Conservation (phyloP, 2,888 invertebrate species). For the Drosophila nr. medialis region DNA sequence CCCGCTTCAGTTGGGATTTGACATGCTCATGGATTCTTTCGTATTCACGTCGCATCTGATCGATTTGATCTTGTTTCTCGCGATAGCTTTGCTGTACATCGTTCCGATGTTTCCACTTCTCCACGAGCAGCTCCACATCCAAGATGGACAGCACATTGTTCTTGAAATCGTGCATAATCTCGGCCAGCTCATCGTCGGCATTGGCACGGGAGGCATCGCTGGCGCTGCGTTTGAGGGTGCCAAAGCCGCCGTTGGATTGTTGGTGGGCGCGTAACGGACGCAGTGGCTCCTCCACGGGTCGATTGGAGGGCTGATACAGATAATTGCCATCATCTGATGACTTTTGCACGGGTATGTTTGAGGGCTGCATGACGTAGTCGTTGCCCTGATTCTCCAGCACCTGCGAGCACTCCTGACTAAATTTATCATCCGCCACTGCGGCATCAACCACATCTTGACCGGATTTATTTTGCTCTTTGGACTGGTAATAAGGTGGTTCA, state of each 20-base stretch:
- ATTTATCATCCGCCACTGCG: constrained; percentile 77
- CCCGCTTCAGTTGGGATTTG: constrained; percentile 90
- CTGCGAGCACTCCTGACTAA: constrained; percentile 84
- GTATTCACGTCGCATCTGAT: constrained; percentile 92
- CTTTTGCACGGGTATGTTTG: constrained; percentile 87
- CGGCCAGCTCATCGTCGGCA: constrained; percentile 90
- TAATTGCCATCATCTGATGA: constrained; percentile 84
- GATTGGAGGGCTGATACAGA: constrained; percentile 84
- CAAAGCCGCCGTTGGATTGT: constrained; percentile 60
- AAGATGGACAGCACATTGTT: constrained; percentile 94
- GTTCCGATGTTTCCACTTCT: constrained; percentile 94
- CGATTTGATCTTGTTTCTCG: constrained; percentile 93
- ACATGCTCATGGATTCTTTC: constrained; percentile 92
- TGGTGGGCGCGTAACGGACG: constrained; percentile 66
- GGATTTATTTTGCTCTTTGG: constrained; percentile 82
- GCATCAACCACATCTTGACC: constrained; percentile 74
- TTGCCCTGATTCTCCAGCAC: constrained; percentile 83
- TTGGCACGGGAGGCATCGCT: constrained; percentile 84
- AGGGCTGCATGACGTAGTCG: constrained; percentile 88
- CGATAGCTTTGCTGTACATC: constrained; percentile 94
- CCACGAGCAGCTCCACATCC: constrained; percentile 93
- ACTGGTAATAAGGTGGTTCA: constrained; percentile 84
- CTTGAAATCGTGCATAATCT: constrained; percentile 95
- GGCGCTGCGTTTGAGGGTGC: constrained; percentile 83
- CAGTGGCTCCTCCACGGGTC: constrained; percentile 80